These are phyloP conservation scores for Hormiphora californensis DNA, from an alignment of 37 sponge, comb jelly and placozoan species.

Conservation along the genomic window DNA sequence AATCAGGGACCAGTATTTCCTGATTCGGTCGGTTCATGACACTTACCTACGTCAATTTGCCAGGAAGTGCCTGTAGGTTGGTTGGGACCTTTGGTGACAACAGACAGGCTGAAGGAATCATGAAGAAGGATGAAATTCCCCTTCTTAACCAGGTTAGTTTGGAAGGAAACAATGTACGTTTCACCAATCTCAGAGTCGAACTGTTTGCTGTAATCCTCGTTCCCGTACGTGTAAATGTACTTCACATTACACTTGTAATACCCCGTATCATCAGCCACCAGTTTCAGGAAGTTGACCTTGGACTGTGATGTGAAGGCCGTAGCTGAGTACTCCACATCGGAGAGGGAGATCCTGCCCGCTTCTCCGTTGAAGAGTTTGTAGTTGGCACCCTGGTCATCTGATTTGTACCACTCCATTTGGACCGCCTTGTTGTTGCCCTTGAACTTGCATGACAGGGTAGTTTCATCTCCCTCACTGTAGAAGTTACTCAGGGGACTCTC, in stretches of 20 bases:
- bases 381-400: neutral
- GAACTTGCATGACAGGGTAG: conserved; percentile 3
- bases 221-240: neutral
- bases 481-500: conserved; percentile 12
- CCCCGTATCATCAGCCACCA: neutral
- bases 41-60: no score
- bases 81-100: neutral
- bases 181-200: conserved; percentile 5
- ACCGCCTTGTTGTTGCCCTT: conserved; percentile 22
- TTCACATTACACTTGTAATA: conserved; percentile 10
- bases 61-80: no score
- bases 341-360: neutral
- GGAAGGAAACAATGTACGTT: conserved; percentile 4
- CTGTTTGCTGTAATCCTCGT: neutral
- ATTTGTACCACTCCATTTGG: conserved; percentile 27
- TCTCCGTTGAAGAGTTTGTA: conserved; percentile 14
- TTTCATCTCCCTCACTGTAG: neutral
- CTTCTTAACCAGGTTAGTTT: neutral
- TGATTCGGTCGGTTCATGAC: no score
- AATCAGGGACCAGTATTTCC: no score
- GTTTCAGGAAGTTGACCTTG: neutral
- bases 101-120: neutral
- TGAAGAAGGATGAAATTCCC: neutral
- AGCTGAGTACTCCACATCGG: no score
- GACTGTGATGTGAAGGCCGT: no score